Conservation (phyloP, 92 coral and sea anemone species). For the Phenganax subtilis region DNA sequence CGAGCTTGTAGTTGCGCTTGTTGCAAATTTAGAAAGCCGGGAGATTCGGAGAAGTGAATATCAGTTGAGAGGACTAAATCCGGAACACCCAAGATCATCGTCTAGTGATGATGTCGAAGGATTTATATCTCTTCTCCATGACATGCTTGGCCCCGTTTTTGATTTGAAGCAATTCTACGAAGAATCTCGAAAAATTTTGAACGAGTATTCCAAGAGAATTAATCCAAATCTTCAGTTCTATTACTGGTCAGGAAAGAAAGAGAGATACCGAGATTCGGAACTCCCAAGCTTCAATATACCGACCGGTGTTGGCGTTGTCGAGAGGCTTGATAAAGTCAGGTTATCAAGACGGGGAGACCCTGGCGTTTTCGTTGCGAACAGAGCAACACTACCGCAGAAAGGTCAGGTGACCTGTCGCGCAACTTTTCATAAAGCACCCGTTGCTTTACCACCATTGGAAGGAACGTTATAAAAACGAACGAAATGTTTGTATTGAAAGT, state of each 20-base stretch:
- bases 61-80: constrained; percentile 44
- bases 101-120: constrained; percentile 66
- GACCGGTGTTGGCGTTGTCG: constrained; percentile 38
- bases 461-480: too few relatives aligned
- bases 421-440: constrained; percentile 27
- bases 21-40: constrained; percentile 60
- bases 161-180: constrained; percentile 51
- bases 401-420: constrained; percentile 11
- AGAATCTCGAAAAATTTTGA: constrained; percentile 55
- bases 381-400: constrained; percentile 22
- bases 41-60: constrained; percentile 44
- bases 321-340: constrained; percentile 13
- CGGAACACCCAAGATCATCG: constrained; percentile 60
- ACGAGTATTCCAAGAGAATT: constrained; percentile 51
- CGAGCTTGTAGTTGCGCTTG: constrained; percentile 52
- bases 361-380: constrained; percentile 23
- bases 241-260: constrained; percentile 60
- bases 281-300: constrained; percentile 54
- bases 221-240: constrained; percentile 51
- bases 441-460: constrained; percentile 18
- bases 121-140: constrained; percentile 50
- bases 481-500: too few relatives aligned
- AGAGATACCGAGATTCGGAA: constrained; percentile 51
- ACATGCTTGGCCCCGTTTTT: constrained; percentile 55
- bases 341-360: constrained; percentile 30